phyloP scores from a whole-genome alignment of 2,797 vertebrate species.

The Urosaurus nigricauda region DNA sequence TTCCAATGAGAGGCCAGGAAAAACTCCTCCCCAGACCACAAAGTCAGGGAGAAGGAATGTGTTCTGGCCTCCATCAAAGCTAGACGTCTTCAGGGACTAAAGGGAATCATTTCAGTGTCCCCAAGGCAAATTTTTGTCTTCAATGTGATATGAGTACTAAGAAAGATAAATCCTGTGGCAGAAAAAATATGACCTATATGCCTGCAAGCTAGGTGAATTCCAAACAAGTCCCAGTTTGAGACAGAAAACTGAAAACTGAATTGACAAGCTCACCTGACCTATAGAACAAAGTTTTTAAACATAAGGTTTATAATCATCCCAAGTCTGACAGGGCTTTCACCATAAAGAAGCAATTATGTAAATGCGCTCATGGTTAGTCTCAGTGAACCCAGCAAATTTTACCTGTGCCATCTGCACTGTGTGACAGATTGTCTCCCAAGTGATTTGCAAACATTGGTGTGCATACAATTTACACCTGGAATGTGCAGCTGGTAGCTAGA shows the following conservation, averaged over 20 bases:
- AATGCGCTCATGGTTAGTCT: neutral
- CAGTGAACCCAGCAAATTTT: neutral
- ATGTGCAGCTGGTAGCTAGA: neutral
- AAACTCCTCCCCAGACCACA: no score
- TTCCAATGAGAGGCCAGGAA: no score
- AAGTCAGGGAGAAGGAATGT: no score
- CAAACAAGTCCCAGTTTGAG: conserved; percentile 26
- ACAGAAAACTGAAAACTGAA: conserved; percentile 40
- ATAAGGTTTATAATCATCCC: neutral
- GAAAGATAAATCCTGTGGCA: conserved; percentile 48
- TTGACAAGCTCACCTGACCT: conserved; percentile 16
- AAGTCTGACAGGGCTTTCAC: neutral
- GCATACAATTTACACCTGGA: neutral
- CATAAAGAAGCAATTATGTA: conserved; percentile 6
- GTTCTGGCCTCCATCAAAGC: no score
- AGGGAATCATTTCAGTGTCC: conserved; percentile 53
- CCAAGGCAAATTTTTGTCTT: conserved; percentile 43
- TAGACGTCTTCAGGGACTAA: no score
- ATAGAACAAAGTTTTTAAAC: no score
- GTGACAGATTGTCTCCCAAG: neutral
- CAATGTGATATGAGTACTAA: conserved; percentile 46
- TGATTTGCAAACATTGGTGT: neutral
- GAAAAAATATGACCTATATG: conserved; percentile 44
- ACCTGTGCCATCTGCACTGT: neutral
- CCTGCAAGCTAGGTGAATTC: conserved; percentile 50